Evolutionary conservation across 1,140 invertebrate species (phyloP).

Genomic region (Philopotamus ludificatus): DNA sequence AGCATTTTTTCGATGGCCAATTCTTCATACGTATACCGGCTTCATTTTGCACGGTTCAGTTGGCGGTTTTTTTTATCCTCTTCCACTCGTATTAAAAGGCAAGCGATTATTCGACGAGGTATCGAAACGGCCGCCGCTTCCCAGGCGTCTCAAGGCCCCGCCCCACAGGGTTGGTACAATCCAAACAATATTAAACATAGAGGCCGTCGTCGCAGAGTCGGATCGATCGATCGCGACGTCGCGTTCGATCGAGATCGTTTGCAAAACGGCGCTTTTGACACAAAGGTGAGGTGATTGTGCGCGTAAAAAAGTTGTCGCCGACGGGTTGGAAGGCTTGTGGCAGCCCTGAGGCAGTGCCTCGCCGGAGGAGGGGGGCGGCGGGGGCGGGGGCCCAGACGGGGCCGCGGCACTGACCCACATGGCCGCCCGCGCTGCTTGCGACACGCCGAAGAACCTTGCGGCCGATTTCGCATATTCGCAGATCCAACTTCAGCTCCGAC

Average conservation of each 20-base stretch:
- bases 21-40: slow-evolving; percentile 8
- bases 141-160: slow-evolving; percentile 21
- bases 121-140: slow-evolving; percentile 20
- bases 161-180: neutral
- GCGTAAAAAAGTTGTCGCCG: neutral
- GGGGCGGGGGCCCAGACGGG: slow-evolving; percentile 26
- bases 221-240: slow-evolving; percentile 1
- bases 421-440: slow-evolving; percentile 23
- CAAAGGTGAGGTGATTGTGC: no score
- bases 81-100: slow-evolving; percentile 18
- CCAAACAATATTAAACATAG: neutral
- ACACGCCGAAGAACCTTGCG: slow-evolving; percentile 17
- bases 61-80: slow-evolving; percentile 5
- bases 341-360: slow-evolving; percentile 10
- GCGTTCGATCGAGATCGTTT: neutral
- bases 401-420: slow-evolving; percentile 40
- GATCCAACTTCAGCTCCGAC: neutral
- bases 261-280: no score
- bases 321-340: neutral
- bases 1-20: slow-evolving; percentile 13
- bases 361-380: neutral
- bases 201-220: neutral
- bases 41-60: slow-evolving; percentile 20
- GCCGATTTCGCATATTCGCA: neutral
- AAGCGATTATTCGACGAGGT: slow-evolving; percentile 15